Evolutionary conservation across 2,113 vertebrate species (phyloP).

Genomic region (Chelonoidis abingdonii): DNA sequence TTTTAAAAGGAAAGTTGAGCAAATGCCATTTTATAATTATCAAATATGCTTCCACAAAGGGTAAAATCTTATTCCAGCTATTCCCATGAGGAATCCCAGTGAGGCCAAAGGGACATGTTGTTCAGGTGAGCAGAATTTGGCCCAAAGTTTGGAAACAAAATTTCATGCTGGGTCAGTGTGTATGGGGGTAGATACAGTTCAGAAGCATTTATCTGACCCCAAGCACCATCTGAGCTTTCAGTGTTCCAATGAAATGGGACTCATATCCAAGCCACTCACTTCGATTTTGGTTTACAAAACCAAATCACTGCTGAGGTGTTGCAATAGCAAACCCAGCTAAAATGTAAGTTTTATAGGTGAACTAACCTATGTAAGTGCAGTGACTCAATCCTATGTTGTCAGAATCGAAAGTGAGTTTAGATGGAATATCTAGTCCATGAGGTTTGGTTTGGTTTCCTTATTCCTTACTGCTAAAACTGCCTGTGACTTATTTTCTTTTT

Average conservation of each 20-base stretch:
- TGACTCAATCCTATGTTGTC: not conserved
- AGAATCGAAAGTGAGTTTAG: not conserved
- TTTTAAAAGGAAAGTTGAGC: not conserved
- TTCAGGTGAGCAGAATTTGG: conserved; percentile 58
- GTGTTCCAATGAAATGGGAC: not conserved
- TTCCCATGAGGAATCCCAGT: conserved; percentile 18
- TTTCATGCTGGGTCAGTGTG: conserved; percentile 34
- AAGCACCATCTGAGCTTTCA: conserved; percentile 51
- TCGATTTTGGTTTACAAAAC: not conserved
- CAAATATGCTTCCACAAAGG: conserved; percentile 36
- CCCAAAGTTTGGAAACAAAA: conserved; percentile 7
- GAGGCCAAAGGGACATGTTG: conserved; percentile 47
- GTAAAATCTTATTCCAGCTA: conserved; percentile 37
- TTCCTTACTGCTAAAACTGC: conserved; percentile 29
- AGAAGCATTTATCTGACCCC: conserved; percentile 51
- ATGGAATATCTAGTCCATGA: not conserved
- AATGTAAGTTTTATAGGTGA: not conserved
- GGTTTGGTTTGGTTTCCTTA: not conserved
- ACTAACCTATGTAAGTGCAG: not conserved
- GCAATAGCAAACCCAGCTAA: not conserved
- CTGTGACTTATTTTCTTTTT: conserved; percentile 23
- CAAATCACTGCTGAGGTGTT: not conserved
- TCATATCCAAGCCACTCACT: not conserved
- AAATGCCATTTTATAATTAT: conserved; percentile 32
- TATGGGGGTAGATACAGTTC: not conserved